These are phyloP conservation scores for Hylyphantes graminicola DNA, from an alignment of 1,140 invertebrate species.

Conservation along the genomic window DNA sequence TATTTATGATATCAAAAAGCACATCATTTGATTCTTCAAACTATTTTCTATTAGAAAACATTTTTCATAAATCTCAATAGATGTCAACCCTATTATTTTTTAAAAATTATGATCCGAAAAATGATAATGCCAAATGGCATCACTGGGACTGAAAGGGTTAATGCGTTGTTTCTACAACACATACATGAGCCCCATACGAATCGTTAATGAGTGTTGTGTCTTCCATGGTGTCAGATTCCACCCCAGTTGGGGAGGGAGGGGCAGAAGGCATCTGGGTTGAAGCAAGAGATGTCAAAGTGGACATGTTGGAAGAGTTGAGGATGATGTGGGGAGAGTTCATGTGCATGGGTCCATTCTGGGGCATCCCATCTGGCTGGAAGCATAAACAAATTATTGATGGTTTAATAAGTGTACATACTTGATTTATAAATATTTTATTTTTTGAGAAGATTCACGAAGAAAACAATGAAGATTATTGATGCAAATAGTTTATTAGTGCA, in stretches of 20 bases:
- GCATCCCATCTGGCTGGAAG: conserved; percentile 23
- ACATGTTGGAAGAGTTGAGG: conserved; percentile 21
- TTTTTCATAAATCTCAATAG: too few relatives aligned
- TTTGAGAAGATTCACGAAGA: too few relatives aligned
- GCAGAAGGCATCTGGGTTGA: conserved; percentile 56
- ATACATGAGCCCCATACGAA: conserved; percentile 32
- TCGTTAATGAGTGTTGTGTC: conserved; percentile 11
- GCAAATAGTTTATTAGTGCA: too few relatives aligned
- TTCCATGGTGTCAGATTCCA: not conserved
- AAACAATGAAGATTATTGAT: too few relatives aligned
- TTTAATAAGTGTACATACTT: not conserved
- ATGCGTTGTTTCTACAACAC: not conserved
- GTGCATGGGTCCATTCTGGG: conserved; percentile 31
- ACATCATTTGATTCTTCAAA: too few relatives aligned
- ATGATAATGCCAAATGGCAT: too few relatives aligned
- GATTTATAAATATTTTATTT: too few relatives aligned
- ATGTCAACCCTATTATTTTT: too few relatives aligned
- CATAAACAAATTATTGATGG: not conserved
- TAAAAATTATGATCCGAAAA: too few relatives aligned
- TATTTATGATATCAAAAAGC: too few relatives aligned
- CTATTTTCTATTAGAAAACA: too few relatives aligned
- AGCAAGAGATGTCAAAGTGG: conserved; percentile 46
- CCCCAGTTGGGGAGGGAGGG: conserved; percentile 35
- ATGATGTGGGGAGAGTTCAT: conserved; percentile 45
- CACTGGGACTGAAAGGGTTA: too few relatives aligned